These are phyloP conservation scores for Austrolebias charrua DNA, from an alignment of 2,797 vertebrate genomes.

Conservation along the genomic window DNA sequence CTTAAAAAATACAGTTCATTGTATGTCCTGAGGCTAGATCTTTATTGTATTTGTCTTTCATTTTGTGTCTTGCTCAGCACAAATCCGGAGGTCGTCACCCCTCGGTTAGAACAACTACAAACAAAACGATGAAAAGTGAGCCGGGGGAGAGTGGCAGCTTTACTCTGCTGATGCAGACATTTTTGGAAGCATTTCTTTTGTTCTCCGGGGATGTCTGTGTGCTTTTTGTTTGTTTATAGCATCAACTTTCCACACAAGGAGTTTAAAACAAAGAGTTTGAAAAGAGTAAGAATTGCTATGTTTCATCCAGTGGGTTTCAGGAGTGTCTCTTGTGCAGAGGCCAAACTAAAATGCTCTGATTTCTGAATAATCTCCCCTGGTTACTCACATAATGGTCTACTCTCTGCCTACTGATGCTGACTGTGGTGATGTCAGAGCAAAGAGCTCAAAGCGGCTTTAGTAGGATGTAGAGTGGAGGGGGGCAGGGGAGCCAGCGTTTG, in stretches of 20 bases:
- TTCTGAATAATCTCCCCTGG: constrained; percentile 42
- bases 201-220: constrained; percentile 4
- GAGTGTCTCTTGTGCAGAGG: constrained; percentile 19
- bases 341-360: constrained; percentile 42
- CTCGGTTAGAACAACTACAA: constrained; percentile 23
- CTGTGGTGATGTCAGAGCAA: constrained; percentile 68
- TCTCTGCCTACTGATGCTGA: constrained; percentile 62
- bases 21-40: neutral
- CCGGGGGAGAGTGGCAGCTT: constrained; percentile 33
- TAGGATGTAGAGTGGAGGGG: constrained; percentile 37
- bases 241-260: constrained; percentile 23
- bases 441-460: constrained; percentile 74
- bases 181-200: constrained; percentile 41
- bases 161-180: constrained; percentile 64
- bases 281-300: constrained; percentile 5
- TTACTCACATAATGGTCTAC: constrained; percentile 52
- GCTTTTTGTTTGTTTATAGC: constrained; percentile 23
- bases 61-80: constrained; percentile 28
- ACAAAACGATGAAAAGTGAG: constrained; percentile 41
- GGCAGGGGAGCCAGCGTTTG: constrained; percentile 42
- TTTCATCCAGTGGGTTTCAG: constrained; percentile 38
- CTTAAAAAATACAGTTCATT: neutral
- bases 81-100: constrained; percentile 44
- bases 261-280: constrained; percentile 27
- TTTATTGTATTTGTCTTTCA: neutral